phyloP scores from a whole-genome alignment of 2,888 invertebrate species.

The Ectemnius cavifrons region DNA sequence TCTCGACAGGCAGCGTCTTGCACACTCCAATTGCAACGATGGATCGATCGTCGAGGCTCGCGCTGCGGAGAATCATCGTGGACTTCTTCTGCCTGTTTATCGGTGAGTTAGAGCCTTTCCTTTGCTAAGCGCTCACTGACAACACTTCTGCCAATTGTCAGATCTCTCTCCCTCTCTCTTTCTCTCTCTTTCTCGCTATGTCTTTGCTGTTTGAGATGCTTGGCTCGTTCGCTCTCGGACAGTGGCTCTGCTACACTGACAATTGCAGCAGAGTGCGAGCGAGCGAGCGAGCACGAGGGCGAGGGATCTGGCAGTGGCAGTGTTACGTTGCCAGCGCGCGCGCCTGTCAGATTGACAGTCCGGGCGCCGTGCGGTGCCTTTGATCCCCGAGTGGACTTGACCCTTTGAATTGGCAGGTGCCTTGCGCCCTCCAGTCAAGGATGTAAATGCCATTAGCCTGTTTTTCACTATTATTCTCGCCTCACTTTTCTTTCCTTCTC shows the following conservation, averaged over 20 bases:
- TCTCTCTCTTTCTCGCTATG: neutral
- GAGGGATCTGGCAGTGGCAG: neutral
- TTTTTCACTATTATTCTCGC: neutral
- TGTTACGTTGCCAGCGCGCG: constrained; percentile 33
- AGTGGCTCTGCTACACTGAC: too few species aligned
- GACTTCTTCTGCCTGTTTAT: constrained; percentile 84
- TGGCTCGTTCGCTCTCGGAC: too few species aligned
- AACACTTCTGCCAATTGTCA: neutral
- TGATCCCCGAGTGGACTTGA: constrained; percentile 44
- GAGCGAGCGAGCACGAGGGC: constrained; percentile 39
- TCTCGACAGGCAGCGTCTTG: constrained; percentile 13
- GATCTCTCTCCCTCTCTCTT: neutral
- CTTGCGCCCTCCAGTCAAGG: neutral
- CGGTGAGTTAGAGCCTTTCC: constrained; percentile 80
- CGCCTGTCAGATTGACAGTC: constrained; percentile 65
- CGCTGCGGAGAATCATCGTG: constrained; percentile 83
- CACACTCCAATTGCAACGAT: constrained; percentile 62
- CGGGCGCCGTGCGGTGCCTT: constrained; percentile 55
- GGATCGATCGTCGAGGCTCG: constrained; percentile 81
- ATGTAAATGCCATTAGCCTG: constrained; percentile 22
- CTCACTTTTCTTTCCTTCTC: neutral
- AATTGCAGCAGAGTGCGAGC: constrained; percentile 1
- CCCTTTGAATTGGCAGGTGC: constrained; percentile 51
- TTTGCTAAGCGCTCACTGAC: neutral
- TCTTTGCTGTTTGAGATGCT: too few species aligned